Conservation (phyloP, 2,888 invertebrate species). For the Caenorhabditis panamensis region DNA sequence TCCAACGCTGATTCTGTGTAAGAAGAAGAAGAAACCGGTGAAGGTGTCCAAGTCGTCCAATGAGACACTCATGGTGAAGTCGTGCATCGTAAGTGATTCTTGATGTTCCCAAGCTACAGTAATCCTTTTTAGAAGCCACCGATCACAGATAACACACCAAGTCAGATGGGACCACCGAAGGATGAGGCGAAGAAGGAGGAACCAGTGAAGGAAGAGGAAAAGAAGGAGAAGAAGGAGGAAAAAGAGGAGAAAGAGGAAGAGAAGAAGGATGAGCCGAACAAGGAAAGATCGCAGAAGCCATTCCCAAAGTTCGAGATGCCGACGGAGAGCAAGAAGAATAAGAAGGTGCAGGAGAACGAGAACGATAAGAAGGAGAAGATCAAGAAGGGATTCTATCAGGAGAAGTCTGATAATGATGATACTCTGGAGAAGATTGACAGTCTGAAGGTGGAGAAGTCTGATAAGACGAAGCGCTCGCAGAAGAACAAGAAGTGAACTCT, state of each 20-base stretch:
- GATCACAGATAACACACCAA: conserved; percentile 22
- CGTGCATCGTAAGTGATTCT: conserved; percentile 39
- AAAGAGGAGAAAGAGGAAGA: background rate
- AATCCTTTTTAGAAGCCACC: conserved; percentile 23
- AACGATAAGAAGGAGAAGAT: conserved; percentile 62
- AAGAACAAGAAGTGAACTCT: conserved; percentile 30
- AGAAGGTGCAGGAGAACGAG: conserved; percentile 52
- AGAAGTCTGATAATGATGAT: conserved; percentile 66
- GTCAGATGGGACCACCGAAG: conserved; percentile 1
- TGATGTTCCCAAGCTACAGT: no score
- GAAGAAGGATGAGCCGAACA: background rate
- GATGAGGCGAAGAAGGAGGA: no score
- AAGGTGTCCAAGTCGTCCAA: background rate
- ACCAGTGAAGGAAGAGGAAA: conserved; percentile 20
- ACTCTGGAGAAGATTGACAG: conserved; percentile 63
- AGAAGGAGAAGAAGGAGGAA: conserved; percentile 22
- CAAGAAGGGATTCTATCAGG: conserved; percentile 65
- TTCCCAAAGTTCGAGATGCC: conserved; percentile 59
- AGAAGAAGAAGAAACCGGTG: conserved; percentile 31
- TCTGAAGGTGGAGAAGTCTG: conserved; percentile 58
- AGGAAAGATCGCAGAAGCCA: conserved; percentile 35
- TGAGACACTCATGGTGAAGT: conserved; percentile 14
- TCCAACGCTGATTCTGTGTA: conserved; percentile 33
- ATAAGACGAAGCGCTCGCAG: conserved; percentile 50
- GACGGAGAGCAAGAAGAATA: conserved; percentile 55